A percentile compares a stretch with the other conserved stretches of the same genome.
These are phyloP conservation scores for Tachypleus tridentatus DNA, from an alignment of 1,140 invertebrate species.

Conservation along the genomic window DNA sequence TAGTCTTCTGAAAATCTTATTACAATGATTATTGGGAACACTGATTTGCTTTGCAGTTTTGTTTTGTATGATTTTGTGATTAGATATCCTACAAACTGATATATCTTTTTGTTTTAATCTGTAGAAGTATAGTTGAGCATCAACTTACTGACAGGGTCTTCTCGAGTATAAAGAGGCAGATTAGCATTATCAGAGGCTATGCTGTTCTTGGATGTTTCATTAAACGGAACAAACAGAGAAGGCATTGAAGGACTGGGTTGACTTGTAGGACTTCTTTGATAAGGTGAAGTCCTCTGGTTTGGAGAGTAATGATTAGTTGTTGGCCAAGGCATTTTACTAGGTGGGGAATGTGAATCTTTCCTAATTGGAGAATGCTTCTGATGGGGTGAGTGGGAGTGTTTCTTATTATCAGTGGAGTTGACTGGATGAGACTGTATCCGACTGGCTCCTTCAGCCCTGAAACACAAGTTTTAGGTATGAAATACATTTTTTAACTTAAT, in stretches of 20 bases:
- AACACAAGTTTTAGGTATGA: constrained; percentile 8
- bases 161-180: neutral
- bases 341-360: constrained; percentile 4
- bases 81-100: too few relatives aligned
- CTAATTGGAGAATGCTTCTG: constrained; percentile 28
- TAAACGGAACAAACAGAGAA: constrained; percentile 4
- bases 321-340: neutral
- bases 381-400: constrained; percentile 34
- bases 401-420: constrained; percentile 31
- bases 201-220: neutral
- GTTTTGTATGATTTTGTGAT: too few relatives aligned
- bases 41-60: too few relatives aligned
- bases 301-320: constrained; percentile 19
- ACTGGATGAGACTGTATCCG: constrained; percentile 13
- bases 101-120: too few relatives aligned
- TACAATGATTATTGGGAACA: too few relatives aligned
- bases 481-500: too few relatives aligned
- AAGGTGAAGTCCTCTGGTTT: constrained; percentile 12
- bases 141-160: neutral
- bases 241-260: constrained; percentile 19
- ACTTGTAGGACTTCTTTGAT: constrained; percentile 13
- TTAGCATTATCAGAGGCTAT: neutral
- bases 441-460: constrained; percentile 24
- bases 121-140: too few relatives aligned
- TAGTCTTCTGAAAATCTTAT: too few relatives aligned